These are phyloP conservation scores for Drosophila merina DNA, from an alignment of 2,888 invertebrate species.

Conservation along the genomic window DNA sequence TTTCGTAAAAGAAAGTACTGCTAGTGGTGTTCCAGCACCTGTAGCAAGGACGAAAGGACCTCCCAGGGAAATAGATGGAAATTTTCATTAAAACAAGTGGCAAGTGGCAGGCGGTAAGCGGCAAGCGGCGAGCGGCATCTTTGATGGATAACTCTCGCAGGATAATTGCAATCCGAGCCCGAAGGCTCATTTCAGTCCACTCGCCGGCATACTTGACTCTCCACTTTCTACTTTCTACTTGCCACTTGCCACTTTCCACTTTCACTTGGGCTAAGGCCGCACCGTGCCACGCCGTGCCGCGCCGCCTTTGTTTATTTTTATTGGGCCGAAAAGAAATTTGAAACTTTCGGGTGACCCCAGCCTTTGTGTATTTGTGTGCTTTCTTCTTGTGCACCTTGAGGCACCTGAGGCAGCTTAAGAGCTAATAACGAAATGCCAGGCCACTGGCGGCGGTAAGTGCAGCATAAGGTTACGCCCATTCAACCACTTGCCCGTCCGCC, in stretches of 20 bases:
- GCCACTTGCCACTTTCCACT: slow-evolving; percentile 3
- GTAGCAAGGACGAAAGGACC: not conserved
- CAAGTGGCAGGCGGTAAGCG: not conserved
- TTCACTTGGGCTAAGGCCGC: not conserved
- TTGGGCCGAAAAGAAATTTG: slow-evolving; percentile 56
- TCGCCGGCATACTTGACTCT: slow-evolving; percentile 7
- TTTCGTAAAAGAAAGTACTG: slow-evolving; percentile 17
- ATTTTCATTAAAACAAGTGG: slow-evolving; percentile 54
- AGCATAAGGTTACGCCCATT: slow-evolving; percentile 34
- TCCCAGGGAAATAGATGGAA: slow-evolving; percentile 39
- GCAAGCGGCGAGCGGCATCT: slow-evolving; percentile 44
- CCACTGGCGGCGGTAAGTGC: slow-evolving; percentile 26
- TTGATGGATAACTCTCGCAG: slow-evolving; percentile 66
- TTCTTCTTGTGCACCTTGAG: slow-evolving; percentile 19
- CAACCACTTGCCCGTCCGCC: not conserved
- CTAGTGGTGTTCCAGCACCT: slow-evolving; percentile 6
- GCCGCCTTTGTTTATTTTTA: slow-evolving; percentile 44
- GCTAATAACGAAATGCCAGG: slow-evolving; percentile 56
- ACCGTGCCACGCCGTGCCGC: not conserved
- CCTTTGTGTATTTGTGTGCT: not conserved
- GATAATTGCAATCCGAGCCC: slow-evolving; percentile 69
- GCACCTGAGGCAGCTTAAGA: slow-evolving; percentile 56
- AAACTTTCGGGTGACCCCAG: slow-evolving; percentile 54
- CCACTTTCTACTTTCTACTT: slow-evolving; percentile 6
- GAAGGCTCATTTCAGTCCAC: slow-evolving; percentile 7